These are phyloP conservation scores for Nothocercus nigrocapillus DNA, from an alignment of 2,113 vertebrate species.

Conservation along the genomic window DNA sequence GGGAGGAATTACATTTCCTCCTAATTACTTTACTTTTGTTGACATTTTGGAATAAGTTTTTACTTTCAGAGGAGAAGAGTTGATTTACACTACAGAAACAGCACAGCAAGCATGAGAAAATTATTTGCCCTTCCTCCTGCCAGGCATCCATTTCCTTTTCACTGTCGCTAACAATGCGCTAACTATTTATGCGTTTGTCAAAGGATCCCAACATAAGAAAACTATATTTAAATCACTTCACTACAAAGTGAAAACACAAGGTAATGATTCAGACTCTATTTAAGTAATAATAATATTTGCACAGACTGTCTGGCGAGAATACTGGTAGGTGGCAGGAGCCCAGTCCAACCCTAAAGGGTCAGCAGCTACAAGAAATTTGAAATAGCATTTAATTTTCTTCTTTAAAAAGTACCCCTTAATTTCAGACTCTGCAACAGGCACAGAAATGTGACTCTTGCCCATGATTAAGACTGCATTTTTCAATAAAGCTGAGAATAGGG, in stretches of 20 bases:
- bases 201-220: slow-evolving; percentile 55
- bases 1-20: slow-evolving; percentile 67
- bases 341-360: slow-evolving; percentile 5
- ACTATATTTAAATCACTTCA: slow-evolving; percentile 68
- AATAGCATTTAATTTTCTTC: slow-evolving; percentile 32
- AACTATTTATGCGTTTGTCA: slow-evolving; percentile 73
- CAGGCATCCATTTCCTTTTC: slow-evolving; percentile 70
- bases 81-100: slow-evolving; percentile 71
- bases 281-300: slow-evolving; percentile 72
- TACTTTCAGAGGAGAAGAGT: slow-evolving; percentile 66
- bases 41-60: slow-evolving; percentile 57
- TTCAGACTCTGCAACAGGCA: neutral
- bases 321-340: slow-evolving; percentile 16
- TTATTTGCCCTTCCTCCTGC: slow-evolving; percentile 72
- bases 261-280: slow-evolving; percentile 70
- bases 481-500: neutral
- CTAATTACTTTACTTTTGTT: slow-evolving; percentile 69
- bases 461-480: neutral
- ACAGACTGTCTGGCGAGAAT: slow-evolving; percentile 48
- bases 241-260: slow-evolving; percentile 68
- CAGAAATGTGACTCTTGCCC: neutral
- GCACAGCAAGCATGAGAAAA: slow-evolving; percentile 73
- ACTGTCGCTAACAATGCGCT: slow-evolving; percentile 64
- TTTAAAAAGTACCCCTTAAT: slow-evolving; percentile 17
- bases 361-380: neutral